These are phyloP conservation scores for Perdita meconis DNA, from an alignment of 2,888 invertebrate species.

Conservation along the genomic window DNA sequence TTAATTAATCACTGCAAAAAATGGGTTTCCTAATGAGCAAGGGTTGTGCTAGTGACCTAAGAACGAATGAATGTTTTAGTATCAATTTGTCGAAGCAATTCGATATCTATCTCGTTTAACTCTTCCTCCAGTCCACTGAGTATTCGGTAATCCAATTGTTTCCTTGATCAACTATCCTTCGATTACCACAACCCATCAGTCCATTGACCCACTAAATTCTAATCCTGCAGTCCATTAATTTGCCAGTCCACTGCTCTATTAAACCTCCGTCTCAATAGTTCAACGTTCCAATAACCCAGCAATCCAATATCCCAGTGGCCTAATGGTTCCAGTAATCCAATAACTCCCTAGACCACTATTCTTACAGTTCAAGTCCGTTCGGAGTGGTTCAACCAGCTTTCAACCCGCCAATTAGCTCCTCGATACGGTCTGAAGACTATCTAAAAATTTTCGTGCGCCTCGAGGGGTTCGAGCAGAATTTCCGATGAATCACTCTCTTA, in stretches of 20 bases:
- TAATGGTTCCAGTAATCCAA: slow-evolving; percentile 16
- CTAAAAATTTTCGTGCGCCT: no score
- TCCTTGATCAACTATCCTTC: neutral
- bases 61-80: neutral
- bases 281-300: slow-evolving; percentile 12
- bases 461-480: no score
- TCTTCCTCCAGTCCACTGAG: neutral
- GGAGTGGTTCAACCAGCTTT: no score
- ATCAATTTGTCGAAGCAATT: slow-evolving; percentile 1
- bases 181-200: neutral
- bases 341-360: neutral
- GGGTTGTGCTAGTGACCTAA: neutral
- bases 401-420: no score
- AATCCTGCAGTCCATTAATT: slow-evolving; percentile 36
- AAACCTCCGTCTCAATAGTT: slow-evolving; percentile 9
- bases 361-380: neutral
- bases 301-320: slow-evolving; percentile 9
- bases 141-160: slow-evolving; percentile 6
- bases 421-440: no score
- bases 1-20: no score
- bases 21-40: neutral
- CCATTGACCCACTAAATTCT: slow-evolving; percentile 18
- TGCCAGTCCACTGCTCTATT: neutral
- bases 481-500: neutral
- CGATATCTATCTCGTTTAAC: neutral